Evolutionary conservation across 2,113 vertebrate species (phyloP).

Genomic region (Isurus oxyrinchus): DNA sequence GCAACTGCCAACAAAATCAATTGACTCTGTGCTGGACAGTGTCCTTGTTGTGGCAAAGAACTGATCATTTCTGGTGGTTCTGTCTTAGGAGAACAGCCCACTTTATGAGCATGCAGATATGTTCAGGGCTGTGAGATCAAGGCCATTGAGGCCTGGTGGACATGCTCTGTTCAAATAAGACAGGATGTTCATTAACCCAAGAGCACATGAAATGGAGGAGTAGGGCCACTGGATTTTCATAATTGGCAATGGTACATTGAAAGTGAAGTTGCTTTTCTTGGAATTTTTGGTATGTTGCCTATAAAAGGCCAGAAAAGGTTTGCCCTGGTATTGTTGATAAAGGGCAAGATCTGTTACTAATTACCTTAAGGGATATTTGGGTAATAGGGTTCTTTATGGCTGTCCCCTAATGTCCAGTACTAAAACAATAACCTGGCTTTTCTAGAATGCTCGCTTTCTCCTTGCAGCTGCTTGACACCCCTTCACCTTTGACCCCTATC

Average conservation of each 20-base stretch:
- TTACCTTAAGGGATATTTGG: slow-evolving; percentile 81
- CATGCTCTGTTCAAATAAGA: neutral
- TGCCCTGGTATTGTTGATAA: neutral
- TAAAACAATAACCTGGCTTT: slow-evolving; percentile 88
- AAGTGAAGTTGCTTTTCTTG: slow-evolving; percentile 23
- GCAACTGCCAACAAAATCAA: slow-evolving; percentile 15
- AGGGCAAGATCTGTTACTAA: slow-evolving; percentile 29
- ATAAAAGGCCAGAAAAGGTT: neutral
- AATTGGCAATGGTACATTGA: slow-evolving; percentile 11
- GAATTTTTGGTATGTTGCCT: slow-evolving; percentile 8
- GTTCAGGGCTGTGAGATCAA: neutral
- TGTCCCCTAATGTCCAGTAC: slow-evolving; percentile 64
- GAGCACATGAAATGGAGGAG: neutral
- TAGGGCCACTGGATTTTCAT: neutral
- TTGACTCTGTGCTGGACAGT: neutral
- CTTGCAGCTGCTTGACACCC: slow-evolving; percentile 85
- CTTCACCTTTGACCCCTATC: slow-evolving; percentile 77
- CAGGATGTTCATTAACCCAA: neutral
- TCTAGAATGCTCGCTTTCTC: slow-evolving; percentile 82
- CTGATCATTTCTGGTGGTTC: neutral
- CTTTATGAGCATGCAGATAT: neutral
- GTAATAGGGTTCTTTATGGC: slow-evolving; percentile 74
- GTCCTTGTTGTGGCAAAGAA: neutral
- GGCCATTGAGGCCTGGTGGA: neutral
- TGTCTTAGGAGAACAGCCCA: neutral